Base-by-base conservation (phyloP, 2,888 invertebrate species). In the Muscina levida region DNA sequence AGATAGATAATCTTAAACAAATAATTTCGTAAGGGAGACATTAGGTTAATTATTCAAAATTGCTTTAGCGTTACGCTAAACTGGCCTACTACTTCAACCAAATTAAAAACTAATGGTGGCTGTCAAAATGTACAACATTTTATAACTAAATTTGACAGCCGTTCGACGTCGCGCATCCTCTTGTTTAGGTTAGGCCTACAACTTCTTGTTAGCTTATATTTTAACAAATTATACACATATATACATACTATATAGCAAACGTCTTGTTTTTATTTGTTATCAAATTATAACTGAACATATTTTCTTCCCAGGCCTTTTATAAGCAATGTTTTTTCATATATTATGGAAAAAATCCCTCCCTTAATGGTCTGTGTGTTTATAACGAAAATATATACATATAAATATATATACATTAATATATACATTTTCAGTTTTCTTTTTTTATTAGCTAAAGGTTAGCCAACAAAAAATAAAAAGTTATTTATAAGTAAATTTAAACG, bases 291-390 rank as follows among this genome's bases (percentile, higher is more conserved):
- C 10, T 56, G 11, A 24, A 26, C 2, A 6, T 8, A 5, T 37
- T 53, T 53, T 39, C 13, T 19, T 15, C 46, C 19, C n/a, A 42
- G 59, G 62, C 39, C 37, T 59, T 19, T 31, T 39, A 13, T 8
- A 39, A 62, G 53, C 24, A 53, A 22, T 71, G 70, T 80, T 53
- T 80, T 53, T 80, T 80, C 80, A 73, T 80, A 80, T 80, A 80
- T 80, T 80, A 80, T 80, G 76, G 73, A 79, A 72, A 72, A 73
- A 68, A 31, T 31, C 3, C 31, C 31, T 8, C 65, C 37, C 26
- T 73, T 72, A 62, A n/a, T 39, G 24, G 48, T 19, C 44, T 59
- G 24, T 44, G 51, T 39, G 31, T 48, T n/a, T n/a, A n/a, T n/a
- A n/a, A n/a, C n/a, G n/a, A n/a, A n/a, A n/a, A 15, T 2, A 46